Evolutionary conservation across 2,888 invertebrate genomes (phyloP).

Genomic region (Cordylochernes scorpioides): DNA sequence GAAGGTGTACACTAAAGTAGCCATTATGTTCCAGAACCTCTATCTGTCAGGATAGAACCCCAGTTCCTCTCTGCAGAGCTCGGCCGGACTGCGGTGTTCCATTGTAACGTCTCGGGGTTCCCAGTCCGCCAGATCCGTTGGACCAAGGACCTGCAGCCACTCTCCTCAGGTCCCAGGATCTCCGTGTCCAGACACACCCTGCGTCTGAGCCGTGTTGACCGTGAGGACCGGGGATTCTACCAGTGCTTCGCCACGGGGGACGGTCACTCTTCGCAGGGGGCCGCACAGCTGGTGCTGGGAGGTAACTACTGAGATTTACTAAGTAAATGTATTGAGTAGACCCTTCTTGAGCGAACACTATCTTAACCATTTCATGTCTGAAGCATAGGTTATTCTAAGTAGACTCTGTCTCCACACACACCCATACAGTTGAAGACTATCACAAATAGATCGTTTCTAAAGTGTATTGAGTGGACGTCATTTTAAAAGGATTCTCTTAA

Average conservation of each 20-base stretch:
- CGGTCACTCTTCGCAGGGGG: conserved; percentile 59
- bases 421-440: too few relatives aligned
- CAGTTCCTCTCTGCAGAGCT: conserved; percentile 9
- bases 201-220: conserved; percentile 11
- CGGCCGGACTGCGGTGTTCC: conserved; percentile 9
- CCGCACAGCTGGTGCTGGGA: conserved; percentile 49
- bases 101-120: conserved; percentile 8
- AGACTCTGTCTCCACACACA: too few relatives aligned
- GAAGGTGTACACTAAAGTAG: too few relatives aligned
- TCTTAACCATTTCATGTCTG: too few relatives aligned
- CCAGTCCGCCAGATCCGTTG: conserved; percentile 10
- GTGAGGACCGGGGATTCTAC: conserved; percentile 16
- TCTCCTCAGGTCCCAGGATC: conserved; percentile 7
- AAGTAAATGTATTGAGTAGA: too few relatives aligned
- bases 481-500: too few relatives aligned
- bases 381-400: too few relatives aligned
- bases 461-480: too few relatives aligned
- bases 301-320: conserved; percentile 31
- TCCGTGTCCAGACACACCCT: conserved; percentile 9
- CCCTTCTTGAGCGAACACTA: too few relatives aligned
- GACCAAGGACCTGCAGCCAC: conserved; percentile 10
- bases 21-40: conserved; percentile 3
- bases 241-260: conserved; percentile 65
- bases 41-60: conserved; percentile 7
- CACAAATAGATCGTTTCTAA: too few relatives aligned